Base-by-base conservation (phyloP, 2,113 vertebrate genomes). In the Glaucomys volans region DNA sequence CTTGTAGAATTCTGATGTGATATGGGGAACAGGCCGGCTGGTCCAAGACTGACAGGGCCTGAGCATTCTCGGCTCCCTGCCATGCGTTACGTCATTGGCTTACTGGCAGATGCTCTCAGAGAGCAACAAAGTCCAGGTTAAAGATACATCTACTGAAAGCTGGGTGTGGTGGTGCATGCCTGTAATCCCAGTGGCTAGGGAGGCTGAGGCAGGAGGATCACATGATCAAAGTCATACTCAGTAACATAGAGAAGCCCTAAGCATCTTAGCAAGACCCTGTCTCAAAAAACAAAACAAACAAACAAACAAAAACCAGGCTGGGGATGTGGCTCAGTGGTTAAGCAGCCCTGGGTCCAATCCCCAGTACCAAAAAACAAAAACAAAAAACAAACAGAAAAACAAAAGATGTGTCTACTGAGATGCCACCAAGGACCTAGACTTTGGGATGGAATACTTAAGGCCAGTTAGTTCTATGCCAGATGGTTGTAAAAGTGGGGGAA, bases 41-140 rank as follows among this genome's bases (percentile, higher is more conserved):
- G 40, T 96, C 81, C 81, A 85, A 77, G 69, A 88, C 91, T 85
- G 93, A 93, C 89, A 86, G 87, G 40, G 28, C 40, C 17, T 95
- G 90, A 76, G 71, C 80, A 80, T 75, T 95, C 94, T 94, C 14
- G 4, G 87, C 90, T 86, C n/a, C 32, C 74, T 80, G 71, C n/a
- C 12, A 26, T 35, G 75, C 57, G 85, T 83, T 77, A 92, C 30
- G 2, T 82, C 92, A 92, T 95, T 35, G 44, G 62, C 8, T 64
- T 85, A 76, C 87, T 95, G 94, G 86, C 64, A 89, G 82, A 95
- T 79, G 64, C 28, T 47, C 69, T 37, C 4, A 75, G 83, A 85
- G 80, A 91, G n/a, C 11, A 84, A 81, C 59, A 50, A 77, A 91
- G 90, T 90, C 35, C 71, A 84, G 71, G 69, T 93, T 86, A 84